Evolutionary conservation across 2,888 invertebrate genomes (phyloP).

Genomic region (Lepetodrilus schrolli): DNA sequence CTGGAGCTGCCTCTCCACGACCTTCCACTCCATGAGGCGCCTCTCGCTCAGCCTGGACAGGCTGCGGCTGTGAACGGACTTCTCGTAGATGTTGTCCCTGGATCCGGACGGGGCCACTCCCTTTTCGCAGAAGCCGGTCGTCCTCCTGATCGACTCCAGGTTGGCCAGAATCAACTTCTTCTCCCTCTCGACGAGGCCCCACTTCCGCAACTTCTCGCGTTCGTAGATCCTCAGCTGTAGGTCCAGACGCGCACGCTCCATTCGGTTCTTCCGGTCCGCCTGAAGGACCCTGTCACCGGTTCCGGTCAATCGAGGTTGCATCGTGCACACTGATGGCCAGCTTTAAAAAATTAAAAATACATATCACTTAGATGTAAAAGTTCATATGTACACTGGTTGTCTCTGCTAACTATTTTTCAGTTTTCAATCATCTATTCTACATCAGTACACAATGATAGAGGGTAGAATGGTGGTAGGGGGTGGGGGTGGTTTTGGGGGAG

Average conservation of each 20-base stretch:
- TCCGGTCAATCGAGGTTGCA: slow-evolving; percentile 28
- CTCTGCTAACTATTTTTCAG: too few relatives aligned
- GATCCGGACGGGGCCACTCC: slow-evolving; percentile 48
- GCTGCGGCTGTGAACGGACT: slow-evolving; percentile 45
- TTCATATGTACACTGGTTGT: too few relatives aligned
- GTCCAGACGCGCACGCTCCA: slow-evolving; percentile 51
- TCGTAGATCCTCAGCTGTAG: slow-evolving; percentile 47
- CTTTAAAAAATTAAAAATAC: too few relatives aligned
- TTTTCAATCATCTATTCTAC: too few relatives aligned
- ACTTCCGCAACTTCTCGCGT: slow-evolving; percentile 42
- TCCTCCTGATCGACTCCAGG: slow-evolving; percentile 48
- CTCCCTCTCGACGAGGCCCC: slow-evolving; percentile 52
- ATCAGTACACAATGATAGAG: too few relatives aligned
- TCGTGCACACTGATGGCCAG: neutral
- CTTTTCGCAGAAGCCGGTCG: slow-evolving; percentile 54
- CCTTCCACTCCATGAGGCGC: slow-evolving; percentile 49
- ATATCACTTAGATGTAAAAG: too few relatives aligned
- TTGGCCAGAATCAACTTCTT: slow-evolving; percentile 48
- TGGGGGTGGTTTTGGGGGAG: too few relatives aligned
- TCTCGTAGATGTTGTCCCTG: slow-evolving; percentile 50
- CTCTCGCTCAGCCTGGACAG: slow-evolving; percentile 49
- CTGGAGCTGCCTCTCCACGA: slow-evolving; percentile 49
- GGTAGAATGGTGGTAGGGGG: too few relatives aligned
- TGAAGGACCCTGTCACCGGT: slow-evolving; percentile 53
- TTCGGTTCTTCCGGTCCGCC: slow-evolving; percentile 55